Base-by-base conservation (phyloP, 1,140 invertebrate species). In the Temnothorax longispinosus region DNA sequence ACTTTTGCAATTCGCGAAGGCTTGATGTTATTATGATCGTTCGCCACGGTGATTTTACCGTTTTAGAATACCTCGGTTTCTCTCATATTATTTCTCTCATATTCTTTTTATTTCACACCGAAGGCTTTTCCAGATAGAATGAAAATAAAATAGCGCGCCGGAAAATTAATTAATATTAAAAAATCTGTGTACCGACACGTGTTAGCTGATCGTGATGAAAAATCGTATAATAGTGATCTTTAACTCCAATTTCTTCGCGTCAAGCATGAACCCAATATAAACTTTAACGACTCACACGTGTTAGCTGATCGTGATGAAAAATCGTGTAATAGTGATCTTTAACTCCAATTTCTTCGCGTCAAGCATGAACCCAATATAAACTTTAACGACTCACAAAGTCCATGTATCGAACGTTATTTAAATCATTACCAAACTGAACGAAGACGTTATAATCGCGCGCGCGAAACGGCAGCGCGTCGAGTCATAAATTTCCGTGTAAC, bases 361-460 rank as follows among this genome's bases (percentile, higher is more conserved):
- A 27, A 2, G 13, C 13, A 58, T 38, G 11, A 41, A 52, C 2
- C 18, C 27, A 27, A 27, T 5, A 13, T 38, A 35, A 71, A 13
- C 13, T 27, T 72, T 72, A 71, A 58, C 52, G 52, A 47, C 35
- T 35, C 18, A 18, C 50, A 21, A 67, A 35, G 60, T 74, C 21
- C 11, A 32, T 18, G 11, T 41, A 38, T 75, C 52, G 74, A 76
- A 60, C 47, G 32, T 72, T 52, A 13, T 56, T 81, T 89, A 89
- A 89, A 89, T 89, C 84, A 89, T 80, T 86, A n/a, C 44, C 47
- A 54, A 81, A 69, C 65, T 69, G 65, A 8, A 89, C 74, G 88
- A 89, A 89, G 88, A 89, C 71, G 76, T 89, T 89, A 88, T 52
- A 89, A 89, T 89, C 69, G 27, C 47, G 35, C 52, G 27, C 15